phyloP scores from a whole-genome alignment of 2,113 vertebrate genomes.

The Lontra canadensis region DNA sequence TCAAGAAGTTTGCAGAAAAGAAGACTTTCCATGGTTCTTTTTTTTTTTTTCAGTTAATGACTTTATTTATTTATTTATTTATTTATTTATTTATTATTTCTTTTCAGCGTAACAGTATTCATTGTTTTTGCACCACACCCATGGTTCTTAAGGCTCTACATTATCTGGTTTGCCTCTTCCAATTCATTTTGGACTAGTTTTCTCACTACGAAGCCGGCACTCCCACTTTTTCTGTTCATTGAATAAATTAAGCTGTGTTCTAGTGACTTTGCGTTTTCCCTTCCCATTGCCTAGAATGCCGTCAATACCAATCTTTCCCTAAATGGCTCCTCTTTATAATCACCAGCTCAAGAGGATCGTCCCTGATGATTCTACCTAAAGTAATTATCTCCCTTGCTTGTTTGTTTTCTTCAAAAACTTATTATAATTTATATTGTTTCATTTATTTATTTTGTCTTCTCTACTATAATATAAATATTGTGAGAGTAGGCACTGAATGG shows the following conservation, averaged over 20 bases:
- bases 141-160: background rate
- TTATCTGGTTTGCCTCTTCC: background rate
- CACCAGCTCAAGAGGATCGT: background rate
- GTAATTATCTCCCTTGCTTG: background rate
- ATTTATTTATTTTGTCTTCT: constrained; percentile 15
- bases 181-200: background rate
- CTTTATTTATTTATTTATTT: too few relatives aligned
- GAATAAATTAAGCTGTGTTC: background rate
- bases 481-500: background rate
- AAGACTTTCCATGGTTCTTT: background rate
- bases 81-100: too few relatives aligned
- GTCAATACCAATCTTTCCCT: background rate
- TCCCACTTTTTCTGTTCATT: background rate
- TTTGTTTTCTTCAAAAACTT: background rate
- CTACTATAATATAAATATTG: background rate
- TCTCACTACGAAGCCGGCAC: background rate
- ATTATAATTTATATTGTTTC: background rate
- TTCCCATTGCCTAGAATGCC: background rate
- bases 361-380: background rate
- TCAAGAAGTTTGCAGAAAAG: constrained; percentile 24
- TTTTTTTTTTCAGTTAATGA: too few relatives aligned
- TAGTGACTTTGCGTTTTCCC: background rate
- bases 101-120: too few relatives aligned
- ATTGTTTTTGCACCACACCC: background rate
- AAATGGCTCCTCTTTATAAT: background rate